phyloP scores from a whole-genome alignment of 2,113 vertebrate genomes.

The Ictidomys tridecemlineatus region DNA sequence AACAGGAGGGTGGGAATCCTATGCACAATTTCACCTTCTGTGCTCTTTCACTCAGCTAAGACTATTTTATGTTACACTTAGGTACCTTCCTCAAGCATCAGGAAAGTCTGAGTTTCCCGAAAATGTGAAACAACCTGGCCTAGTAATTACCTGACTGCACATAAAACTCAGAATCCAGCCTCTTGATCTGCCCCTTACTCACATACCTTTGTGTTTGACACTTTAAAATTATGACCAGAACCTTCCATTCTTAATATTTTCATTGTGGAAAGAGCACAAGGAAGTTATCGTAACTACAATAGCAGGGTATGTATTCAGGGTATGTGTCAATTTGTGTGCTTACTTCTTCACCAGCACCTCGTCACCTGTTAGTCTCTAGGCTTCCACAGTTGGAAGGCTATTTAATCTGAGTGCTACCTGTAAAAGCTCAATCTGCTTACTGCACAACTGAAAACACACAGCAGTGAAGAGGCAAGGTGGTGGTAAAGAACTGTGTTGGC shows the following conservation, averaged over 20 bases:
- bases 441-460: neutral
- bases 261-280: neutral
- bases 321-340: neutral
- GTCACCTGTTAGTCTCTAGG: neutral
- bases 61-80: neutral
- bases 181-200: neutral
- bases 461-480: neutral
- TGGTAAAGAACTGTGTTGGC: no score
- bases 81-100: neutral
- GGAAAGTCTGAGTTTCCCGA: neutral
- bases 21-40: neutral
- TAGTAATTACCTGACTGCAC: neutral
- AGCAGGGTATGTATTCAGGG: neutral
- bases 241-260: neutral
- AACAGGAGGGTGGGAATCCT: neutral
- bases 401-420: neutral
- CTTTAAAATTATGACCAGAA: neutral
- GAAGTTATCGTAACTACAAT: neutral
- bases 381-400: neutral
- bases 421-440: neutral
- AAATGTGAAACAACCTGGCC: neutral
- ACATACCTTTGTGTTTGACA: neutral
- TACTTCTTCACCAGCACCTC: neutral
- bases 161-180: neutral
- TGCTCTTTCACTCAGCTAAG: neutral